Conservation (phyloP, 2,888 invertebrate species). For the Brenthis daphne region DNA sequence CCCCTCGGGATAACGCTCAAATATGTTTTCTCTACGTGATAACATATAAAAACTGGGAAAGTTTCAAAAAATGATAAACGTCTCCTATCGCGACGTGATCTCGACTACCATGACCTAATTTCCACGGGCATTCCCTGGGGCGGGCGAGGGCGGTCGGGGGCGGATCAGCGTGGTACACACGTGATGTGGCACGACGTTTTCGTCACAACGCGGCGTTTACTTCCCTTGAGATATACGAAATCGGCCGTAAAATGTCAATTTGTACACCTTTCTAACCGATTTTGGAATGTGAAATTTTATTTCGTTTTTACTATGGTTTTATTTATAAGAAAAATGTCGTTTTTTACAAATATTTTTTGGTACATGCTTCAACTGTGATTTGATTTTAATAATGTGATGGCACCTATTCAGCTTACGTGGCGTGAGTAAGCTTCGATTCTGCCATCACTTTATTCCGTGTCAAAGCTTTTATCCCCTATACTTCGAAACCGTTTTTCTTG, state of each 20-base stretch:
- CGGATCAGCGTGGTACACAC: constrained; percentile 17
- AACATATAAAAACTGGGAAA: background rate
- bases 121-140: constrained; percentile 25
- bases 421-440: too few species aligned
- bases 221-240: constrained; percentile 7
- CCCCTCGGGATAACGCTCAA: too few species aligned
- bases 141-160: background rate
- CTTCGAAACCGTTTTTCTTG: too few species aligned
- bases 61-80: constrained; percentile 19
- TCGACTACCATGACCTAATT: constrained; percentile 36
- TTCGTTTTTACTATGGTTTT: background rate
- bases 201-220: background rate
- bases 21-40: background rate
- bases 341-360: too few species aligned
- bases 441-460: too few species aligned
- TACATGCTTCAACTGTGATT: background rate
- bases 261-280: background rate
- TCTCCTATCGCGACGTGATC: constrained; percentile 29
- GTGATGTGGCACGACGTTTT: constrained; percentile 8
- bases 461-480: too few species aligned
- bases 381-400: too few species aligned
- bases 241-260: constrained; percentile 7
- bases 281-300: background rate
- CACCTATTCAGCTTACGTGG: too few species aligned
- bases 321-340: too few species aligned